Evolutionary conservation across 2,888 invertebrate species (phyloP).

Genomic region (Amblyjoppa proteus): DNA sequence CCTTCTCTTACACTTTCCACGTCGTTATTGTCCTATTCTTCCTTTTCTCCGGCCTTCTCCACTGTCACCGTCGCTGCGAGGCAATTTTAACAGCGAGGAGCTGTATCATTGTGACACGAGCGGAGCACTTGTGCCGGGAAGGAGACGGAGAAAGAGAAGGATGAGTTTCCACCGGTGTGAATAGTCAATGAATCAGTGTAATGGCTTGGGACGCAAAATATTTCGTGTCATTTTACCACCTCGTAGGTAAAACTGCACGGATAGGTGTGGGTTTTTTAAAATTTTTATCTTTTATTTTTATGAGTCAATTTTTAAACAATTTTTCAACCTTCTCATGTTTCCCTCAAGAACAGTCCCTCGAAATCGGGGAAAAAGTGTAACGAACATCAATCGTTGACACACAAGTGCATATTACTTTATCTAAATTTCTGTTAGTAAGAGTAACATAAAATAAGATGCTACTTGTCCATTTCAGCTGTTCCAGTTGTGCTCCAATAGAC

Average conservation of each 20-base stretch:
- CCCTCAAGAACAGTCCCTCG: too few relatives aligned
- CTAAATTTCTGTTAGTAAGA: too few relatives aligned
- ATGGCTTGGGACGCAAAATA: constrained; percentile 29
- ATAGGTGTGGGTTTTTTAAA: too few relatives aligned
- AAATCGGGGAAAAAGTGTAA: too few relatives aligned
- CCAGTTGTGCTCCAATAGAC: too few relatives aligned
- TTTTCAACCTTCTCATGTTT: too few relatives aligned
- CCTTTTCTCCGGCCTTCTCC: background rate
- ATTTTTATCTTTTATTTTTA: too few relatives aligned
- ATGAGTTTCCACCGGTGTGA: constrained; percentile 32
- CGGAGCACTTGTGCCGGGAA: constrained; percentile 41
- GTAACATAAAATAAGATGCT: too few relatives aligned
- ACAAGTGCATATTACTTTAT: too few relatives aligned
- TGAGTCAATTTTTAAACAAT: background rate
- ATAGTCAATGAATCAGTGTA: constrained; percentile 29
- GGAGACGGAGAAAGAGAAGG: constrained; percentile 7
- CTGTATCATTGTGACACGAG: constrained; percentile 40
- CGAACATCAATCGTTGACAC: too few relatives aligned
- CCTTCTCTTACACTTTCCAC: constrained; percentile 1
- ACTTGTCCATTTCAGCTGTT: too few relatives aligned
- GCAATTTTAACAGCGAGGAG: constrained; percentile 60
- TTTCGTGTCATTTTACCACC: background rate
- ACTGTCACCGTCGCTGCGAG: constrained; percentile 7
- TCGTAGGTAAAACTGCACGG: background rate
- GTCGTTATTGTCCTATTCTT: background rate